These are phyloP conservation scores for Ceratitis capitata DNA, from an alignment of 1,140 invertebrate genomes.

Conservation along the genomic window DNA sequence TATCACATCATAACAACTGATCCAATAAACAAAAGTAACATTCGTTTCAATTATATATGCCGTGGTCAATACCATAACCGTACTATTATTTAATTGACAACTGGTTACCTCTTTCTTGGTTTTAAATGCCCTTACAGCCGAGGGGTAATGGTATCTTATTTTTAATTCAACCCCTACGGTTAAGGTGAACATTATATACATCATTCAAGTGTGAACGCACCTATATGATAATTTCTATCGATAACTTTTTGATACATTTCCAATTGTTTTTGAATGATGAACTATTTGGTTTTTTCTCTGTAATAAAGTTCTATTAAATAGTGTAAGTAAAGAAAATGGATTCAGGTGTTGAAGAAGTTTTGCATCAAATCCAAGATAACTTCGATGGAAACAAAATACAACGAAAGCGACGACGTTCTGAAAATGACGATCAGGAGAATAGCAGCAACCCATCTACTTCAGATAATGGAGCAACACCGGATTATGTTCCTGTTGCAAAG, in stretches of 20 bases:
- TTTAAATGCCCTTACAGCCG: too few relatives aligned
- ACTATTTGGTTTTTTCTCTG: background rate
- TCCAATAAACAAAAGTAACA: too few relatives aligned
- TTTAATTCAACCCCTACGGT: too few relatives aligned
- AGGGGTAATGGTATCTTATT: too few relatives aligned
- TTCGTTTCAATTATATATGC: too few relatives aligned
- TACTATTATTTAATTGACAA: too few relatives aligned
- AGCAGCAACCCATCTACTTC: slow-evolving; percentile 39
- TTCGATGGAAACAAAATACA: background rate
- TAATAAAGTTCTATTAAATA: background rate
- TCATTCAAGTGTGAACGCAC: background rate
- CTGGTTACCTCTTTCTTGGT: too few relatives aligned
- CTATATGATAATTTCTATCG: background rate
- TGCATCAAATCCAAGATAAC: background rate
- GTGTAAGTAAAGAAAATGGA: background rate
- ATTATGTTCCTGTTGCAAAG: slow-evolving; percentile 38
- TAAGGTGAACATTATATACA: too few relatives aligned
- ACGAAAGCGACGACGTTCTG: slow-evolving; percentile 35
- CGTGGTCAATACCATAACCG: too few relatives aligned
- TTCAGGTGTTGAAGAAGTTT: background rate
- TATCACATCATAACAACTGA: too few relatives aligned
- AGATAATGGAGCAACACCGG: slow-evolving; percentile 46
- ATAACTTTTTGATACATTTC: background rate
- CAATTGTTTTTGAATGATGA: slow-evolving; percentile 21
- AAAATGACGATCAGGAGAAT: slow-evolving; percentile 14